Evolutionary conservation across 2,888 invertebrate species (phyloP).

Genomic region (Drosophila barbarae): DNA sequence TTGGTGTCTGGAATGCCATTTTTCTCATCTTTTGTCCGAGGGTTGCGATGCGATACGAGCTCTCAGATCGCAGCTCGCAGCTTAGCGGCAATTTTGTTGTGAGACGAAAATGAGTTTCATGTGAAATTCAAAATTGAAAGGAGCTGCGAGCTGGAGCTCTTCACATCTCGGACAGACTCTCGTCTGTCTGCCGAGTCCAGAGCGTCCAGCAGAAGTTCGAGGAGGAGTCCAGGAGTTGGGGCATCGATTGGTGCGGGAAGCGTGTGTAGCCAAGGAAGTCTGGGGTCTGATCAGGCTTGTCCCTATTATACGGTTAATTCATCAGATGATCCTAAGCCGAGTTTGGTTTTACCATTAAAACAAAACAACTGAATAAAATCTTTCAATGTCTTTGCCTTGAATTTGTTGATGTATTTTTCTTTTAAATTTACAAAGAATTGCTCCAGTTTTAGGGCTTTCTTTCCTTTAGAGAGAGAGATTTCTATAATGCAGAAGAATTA

Average conservation of each 20-base stretch:
- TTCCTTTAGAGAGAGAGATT: neutral
- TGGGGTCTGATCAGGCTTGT: neutral
- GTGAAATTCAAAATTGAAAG: conserved; percentile 33
- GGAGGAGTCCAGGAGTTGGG: conserved; percentile 5
- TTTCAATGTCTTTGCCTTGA: too few relatives aligned
- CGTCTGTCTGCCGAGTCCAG: conserved; percentile 3
- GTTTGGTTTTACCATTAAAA: neutral
- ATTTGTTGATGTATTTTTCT: too few relatives aligned
- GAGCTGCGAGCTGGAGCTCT: conserved; percentile 8
- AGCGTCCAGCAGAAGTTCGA: neutral
- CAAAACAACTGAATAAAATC: too few relatives aligned
- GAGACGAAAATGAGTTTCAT: conserved; percentile 42
- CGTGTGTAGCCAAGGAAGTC: conserved; percentile 1
- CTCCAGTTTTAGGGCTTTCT: neutral
- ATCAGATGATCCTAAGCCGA: neutral
- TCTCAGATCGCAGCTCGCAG: conserved; percentile 13
- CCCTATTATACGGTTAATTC: neutral
- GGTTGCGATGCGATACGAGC: conserved; percentile 6
- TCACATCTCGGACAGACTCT: conserved; percentile 21
- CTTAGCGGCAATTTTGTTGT: conserved; percentile 45
- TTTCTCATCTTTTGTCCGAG: conserved; percentile 23
- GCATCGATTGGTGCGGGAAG: conserved; percentile 1
- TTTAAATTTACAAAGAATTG: neutral
- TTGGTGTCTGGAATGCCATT: conserved; percentile 61
- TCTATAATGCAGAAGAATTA: neutral